These are phyloP conservation scores for Drosophila murphyi DNA, from an alignment of 1,140 invertebrate species.

Conservation along the genomic window DNA sequence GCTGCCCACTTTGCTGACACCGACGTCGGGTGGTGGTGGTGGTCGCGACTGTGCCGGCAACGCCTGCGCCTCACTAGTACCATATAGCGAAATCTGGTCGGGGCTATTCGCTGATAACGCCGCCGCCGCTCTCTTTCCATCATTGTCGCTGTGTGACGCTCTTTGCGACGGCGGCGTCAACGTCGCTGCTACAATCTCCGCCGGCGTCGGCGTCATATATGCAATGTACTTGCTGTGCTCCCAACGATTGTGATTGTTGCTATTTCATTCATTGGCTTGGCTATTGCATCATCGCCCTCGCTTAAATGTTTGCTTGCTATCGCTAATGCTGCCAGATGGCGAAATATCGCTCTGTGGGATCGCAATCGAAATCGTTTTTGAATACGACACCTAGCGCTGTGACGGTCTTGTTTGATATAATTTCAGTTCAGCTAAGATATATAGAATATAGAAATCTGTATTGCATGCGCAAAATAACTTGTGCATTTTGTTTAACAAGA, in stretches of 20 bases:
- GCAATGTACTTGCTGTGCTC: constrained; percentile 10
- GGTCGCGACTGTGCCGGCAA: background rate
- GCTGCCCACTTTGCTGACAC: constrained; percentile 44
- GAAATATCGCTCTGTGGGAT: constrained; percentile 9
- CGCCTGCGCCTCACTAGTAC: background rate
- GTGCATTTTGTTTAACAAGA: constrained; percentile 41
- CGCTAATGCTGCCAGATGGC: constrained; percentile 2
- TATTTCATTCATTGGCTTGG: constrained; percentile 32
- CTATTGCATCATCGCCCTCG: constrained; percentile 32
- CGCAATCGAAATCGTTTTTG: constrained; percentile 1
- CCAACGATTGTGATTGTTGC: constrained; percentile 8
- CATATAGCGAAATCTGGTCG: background rate
- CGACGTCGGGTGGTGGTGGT: constrained; percentile 38
- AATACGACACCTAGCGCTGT: constrained; percentile 5
- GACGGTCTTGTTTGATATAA: background rate
- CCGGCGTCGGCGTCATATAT: constrained; percentile 39
- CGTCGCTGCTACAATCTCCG: constrained; percentile 34
- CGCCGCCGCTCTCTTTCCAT: background rate
- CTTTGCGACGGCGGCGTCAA: constrained; percentile 15
- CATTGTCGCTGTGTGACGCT: background rate
- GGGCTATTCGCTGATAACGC: background rate
- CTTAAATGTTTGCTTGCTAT: background rate
- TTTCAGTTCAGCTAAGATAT: too few relatives aligned
- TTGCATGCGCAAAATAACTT: constrained; percentile 17
- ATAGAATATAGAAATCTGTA: background rate